Evolutionary conservation across 92 coral and sea anemone genomes (phyloP).

Genomic region (Epizoanthus scotinus): DNA sequence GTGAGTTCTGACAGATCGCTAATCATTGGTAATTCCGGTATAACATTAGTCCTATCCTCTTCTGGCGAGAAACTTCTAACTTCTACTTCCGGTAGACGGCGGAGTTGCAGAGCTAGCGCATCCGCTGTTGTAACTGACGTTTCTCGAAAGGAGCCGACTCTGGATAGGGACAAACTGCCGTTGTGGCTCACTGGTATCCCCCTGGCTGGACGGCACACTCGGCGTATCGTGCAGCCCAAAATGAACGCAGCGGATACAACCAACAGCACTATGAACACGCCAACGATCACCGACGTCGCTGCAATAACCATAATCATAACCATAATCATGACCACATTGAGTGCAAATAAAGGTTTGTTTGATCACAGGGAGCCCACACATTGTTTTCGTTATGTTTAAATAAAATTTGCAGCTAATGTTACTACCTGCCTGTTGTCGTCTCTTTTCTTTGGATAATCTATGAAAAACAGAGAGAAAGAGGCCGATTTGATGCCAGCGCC

Average conservation of each 20-base stretch:
- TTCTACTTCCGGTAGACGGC: constrained; percentile 26
- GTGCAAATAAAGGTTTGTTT: no score
- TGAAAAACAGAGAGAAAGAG: no score
- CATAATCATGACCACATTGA: background rate
- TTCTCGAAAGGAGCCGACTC: constrained; percentile 18
- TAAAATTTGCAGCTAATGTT: no score
- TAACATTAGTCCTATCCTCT: background rate
- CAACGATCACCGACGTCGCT: constrained; percentile 22
- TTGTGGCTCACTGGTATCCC: background rate
- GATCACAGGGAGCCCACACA: no score
- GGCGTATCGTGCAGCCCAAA: constrained; percentile 22
- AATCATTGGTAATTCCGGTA: constrained; percentile 25
- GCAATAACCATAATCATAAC: constrained; percentile 4
- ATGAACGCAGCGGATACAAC: background rate
- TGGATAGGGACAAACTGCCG: background rate
- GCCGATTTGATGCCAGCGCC: no score
- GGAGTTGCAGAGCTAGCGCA: constrained; percentile 14
- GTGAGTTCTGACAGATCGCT: constrained; percentile 23
- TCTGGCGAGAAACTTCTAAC: constrained; percentile 1
- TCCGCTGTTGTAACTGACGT: background rate
- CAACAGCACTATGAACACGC: constrained; percentile 9
- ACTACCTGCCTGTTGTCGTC: no score
- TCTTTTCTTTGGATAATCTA: no score
- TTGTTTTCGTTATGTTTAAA: no score
- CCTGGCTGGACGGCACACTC: background rate